These are phyloP conservation scores for Ptilodon capucinus DNA, from an alignment of 2,888 invertebrate genomes.

Conservation along the genomic window DNA sequence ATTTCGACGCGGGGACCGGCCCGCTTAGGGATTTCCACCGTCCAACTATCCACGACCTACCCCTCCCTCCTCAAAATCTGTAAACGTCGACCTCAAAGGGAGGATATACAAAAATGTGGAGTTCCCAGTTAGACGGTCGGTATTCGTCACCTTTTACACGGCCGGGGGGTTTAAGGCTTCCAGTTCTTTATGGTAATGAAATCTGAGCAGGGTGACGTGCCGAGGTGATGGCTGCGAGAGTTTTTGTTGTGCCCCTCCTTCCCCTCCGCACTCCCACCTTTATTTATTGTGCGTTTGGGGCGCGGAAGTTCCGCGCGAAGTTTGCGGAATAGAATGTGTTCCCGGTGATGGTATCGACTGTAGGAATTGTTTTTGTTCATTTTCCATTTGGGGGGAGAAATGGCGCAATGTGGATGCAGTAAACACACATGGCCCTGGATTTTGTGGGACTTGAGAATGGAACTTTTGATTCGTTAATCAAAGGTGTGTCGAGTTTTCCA, in stretches of 20 bases:
- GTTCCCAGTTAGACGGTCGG: conserved; percentile 49
- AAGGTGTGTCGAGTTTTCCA: too few species aligned
- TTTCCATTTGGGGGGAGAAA: conserved; percentile 48
- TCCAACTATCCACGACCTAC: conserved; percentile 43
- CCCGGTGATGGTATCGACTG: conserved; percentile 63
- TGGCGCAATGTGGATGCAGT: conserved; percentile 33
- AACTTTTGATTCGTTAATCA: conserved; percentile 7
- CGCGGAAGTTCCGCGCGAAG: conserved; percentile 61
- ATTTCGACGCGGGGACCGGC: conserved; percentile 80
- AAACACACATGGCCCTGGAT: conserved; percentile 36
- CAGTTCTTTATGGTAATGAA: conserved; percentile 83
- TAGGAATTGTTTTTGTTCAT: conserved; percentile 55
- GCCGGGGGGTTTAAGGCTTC: conserved; percentile 81
- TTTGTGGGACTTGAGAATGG: conserved; percentile 36
- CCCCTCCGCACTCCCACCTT: conserved; percentile 58
- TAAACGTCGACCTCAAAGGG: conserved; percentile 10
- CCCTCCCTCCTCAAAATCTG: conserved; percentile 32
- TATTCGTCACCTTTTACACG: conserved; percentile 78
- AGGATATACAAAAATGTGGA: conserved; percentile 23
- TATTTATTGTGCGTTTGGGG: conserved; percentile 80
- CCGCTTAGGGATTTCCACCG: conserved; percentile 60
- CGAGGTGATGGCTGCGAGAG: conserved; percentile 79
- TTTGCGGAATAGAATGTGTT: conserved; percentile 73
- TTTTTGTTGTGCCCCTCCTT: conserved; percentile 76
- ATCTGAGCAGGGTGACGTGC: conserved; percentile 82